Base-by-base conservation (phyloP, 2,113 vertebrate species). In the Pygoscelis antarcticus region DNA sequence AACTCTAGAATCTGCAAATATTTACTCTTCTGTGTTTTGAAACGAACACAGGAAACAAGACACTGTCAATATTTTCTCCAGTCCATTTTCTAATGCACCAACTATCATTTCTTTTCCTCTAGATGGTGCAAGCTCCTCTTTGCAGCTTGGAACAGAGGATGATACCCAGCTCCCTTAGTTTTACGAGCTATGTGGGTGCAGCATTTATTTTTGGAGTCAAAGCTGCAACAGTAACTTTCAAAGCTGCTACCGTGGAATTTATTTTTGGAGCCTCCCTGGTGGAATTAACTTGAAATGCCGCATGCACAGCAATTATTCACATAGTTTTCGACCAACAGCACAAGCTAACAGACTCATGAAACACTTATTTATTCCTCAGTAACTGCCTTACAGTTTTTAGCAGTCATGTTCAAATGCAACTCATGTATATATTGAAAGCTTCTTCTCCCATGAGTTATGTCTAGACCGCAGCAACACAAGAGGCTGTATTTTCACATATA, bases 181-280 rank as follows among this genome's bases (percentile, higher is more conserved):
- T 79, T 44, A 55, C 5, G 6, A 93, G 83, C 61, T 10, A n/a
- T n/a, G 60, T 11, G 81, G 44, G 34, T 49, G 42, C 38, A 58
- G 81, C 4, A 8, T 85, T 95, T 97, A 96, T 97, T 98, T 97
- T 87, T 94, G 93, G 89, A 96, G 61, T 42, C 74, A 40, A 61
- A 92, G 92, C 87, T 93, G 44, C 93, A 94, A 71, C 34, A 92
- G 27, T 23, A 68, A 61, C 86, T 96, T 92, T 72, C 82, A 97
- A 85, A 96, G 95, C 84, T 87, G 94, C 72, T 64, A 54, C 86
- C n/a, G 25, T 0, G 1, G 76, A 84, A 69, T 94, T 97, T 96
- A 97, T 97, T 98, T 98, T 94, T 96, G 94, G 93, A 98, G 72
- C 49, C 65, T 94, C 75, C 44, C n/a, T 16, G 79, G 34, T 57